These are phyloP conservation scores for Tor tambroides DNA, from an alignment of 2,113 vertebrate genomes.

Conservation along the genomic window DNA sequence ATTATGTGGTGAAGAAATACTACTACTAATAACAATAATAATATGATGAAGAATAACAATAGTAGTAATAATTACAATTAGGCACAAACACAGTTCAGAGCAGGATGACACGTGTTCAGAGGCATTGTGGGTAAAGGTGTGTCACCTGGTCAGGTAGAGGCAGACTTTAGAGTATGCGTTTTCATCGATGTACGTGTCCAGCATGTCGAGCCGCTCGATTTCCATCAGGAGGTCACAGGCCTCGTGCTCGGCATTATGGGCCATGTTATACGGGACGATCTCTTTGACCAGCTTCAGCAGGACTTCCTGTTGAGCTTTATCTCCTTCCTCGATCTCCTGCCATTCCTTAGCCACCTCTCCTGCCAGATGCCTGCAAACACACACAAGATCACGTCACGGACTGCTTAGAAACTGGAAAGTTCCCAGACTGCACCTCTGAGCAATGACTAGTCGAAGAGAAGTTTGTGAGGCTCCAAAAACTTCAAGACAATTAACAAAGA, in stretches of 20 bases:
- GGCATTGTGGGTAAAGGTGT: not conserved
- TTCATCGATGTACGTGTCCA: slow-evolving; percentile 94
- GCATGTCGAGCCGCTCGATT: slow-evolving; percentile 95
- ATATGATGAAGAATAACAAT: too few relatives aligned
- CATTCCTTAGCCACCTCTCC: slow-evolving; percentile 98
- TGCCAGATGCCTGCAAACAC: slow-evolving; percentile 84
- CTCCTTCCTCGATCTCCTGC: slow-evolving; percentile 95
- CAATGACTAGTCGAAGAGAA: not conserved
- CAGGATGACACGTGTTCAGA: not conserved
- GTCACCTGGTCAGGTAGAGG: slow-evolving; percentile 94
- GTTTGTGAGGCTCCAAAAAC: not conserved
- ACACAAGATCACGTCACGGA: not conserved
- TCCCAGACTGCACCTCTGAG: not conserved
- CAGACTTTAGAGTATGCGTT: slow-evolving; percentile 98
- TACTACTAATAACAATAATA: too few relatives aligned
- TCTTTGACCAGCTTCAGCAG: slow-evolving; percentile 94
- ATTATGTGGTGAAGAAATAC: too few relatives aligned
- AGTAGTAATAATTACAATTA: too few relatives aligned
- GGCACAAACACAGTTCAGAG: not conserved
- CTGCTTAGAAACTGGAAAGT: not conserved
- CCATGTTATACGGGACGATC: slow-evolving; percentile 98
- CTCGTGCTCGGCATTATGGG: slow-evolving; percentile 96
- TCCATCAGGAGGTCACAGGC: slow-evolving; percentile 99
- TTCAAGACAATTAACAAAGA: not conserved
- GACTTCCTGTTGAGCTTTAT: slow-evolving; percentile 90